phyloP scores from a whole-genome alignment of 2,888 invertebrate genomes.

The Pristionchus entomophagus region DNA sequence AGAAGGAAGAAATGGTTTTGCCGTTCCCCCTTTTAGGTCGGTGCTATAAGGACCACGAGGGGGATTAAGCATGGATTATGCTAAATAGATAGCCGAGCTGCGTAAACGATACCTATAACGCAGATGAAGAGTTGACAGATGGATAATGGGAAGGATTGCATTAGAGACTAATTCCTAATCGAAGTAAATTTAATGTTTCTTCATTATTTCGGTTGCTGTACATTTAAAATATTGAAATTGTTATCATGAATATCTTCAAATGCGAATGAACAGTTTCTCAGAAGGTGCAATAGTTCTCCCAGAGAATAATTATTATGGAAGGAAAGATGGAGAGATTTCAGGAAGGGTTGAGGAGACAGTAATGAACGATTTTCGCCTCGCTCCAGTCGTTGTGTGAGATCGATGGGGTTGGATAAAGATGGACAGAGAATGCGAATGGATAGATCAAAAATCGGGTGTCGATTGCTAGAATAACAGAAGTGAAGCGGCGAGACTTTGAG shows the following conservation, averaged over 20 bases:
- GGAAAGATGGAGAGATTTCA: background rate
- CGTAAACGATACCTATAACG: constrained; percentile 24
- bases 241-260: background rate
- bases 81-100: background rate
- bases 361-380: background rate
- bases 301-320: constrained; percentile 19
- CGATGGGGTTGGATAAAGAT: background rate
- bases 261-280: background rate
- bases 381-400: background rate
- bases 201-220: background rate
- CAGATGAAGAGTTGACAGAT: background rate
- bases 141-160: background rate
- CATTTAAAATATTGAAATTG: too few species aligned
- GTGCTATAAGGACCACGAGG: background rate
- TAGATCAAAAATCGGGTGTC: too few species aligned
- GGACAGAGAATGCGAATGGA: background rate
- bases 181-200: background rate
- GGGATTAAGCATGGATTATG: constrained; percentile 31
- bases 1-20: background rate
- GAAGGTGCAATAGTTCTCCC: background rate
- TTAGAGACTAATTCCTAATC: too few species aligned
- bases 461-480: too few species aligned
- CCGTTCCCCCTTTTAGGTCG: background rate
- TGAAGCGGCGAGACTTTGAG: background rate
- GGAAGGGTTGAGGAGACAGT: background rate